These are phyloP conservation scores for Saccostrea echinata DNA, from an alignment of 1,140 invertebrate species.

Conservation along the genomic window DNA sequence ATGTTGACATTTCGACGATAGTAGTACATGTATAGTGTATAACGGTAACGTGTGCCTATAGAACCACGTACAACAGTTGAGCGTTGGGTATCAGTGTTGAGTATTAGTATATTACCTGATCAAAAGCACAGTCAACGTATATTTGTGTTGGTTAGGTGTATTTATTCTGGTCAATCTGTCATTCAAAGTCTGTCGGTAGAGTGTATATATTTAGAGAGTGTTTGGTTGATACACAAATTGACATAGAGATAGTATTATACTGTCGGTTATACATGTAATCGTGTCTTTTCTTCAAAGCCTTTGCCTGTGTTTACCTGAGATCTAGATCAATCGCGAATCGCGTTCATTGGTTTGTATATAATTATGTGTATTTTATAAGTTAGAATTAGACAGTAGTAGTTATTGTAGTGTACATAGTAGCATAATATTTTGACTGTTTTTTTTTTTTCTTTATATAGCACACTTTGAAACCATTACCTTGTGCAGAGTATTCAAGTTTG, in stretches of 20 bases:
- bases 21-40: background rate
- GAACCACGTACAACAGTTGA: no score
- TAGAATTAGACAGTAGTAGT: background rate
- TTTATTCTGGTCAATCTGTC: background rate
- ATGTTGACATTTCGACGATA: background rate
- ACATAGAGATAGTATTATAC: background rate
- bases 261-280: background rate
- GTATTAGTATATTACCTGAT: background rate
- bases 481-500: conserved; percentile 1
- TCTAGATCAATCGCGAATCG: background rate
- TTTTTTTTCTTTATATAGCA: no score
- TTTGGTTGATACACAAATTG: background rate
- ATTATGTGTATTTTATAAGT: background rate
- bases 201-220: background rate
- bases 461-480: background rate
- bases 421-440: background rate
- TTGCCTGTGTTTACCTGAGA: background rate
- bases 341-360: background rate
- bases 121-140: background rate
- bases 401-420: background rate
- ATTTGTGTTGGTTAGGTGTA: background rate
- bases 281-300: no score
- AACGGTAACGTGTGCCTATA: no score
- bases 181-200: background rate
- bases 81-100: background rate